A percentile compares a stretch with the other conserved stretches of the same genome.
These are phyloP conservation scores for Gasterosteus nipponicus DNA, from an alignment of 2,113 vertebrate species.

Conservation along the genomic window DNA sequence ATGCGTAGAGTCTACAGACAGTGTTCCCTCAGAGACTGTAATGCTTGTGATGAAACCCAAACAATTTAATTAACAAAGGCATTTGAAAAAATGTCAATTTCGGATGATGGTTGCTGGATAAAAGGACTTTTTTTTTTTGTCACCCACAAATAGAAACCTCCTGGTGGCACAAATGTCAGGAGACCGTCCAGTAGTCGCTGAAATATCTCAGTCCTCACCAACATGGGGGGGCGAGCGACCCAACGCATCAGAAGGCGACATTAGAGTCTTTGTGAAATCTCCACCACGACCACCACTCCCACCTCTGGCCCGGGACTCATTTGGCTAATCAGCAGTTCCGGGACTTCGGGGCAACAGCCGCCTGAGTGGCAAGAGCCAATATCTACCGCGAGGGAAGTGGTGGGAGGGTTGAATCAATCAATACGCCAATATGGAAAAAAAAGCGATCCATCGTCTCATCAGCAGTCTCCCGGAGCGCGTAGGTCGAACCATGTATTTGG, in stretches of 20 bases:
- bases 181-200: neutral
- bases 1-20: neutral
- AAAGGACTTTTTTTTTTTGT: neutral
- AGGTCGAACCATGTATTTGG: slow-evolving; percentile 76
- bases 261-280: slow-evolving; percentile 40
- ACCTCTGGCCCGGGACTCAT: slow-evolving; percentile 80
- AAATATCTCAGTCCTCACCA: neutral
- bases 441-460: slow-evolving; percentile 94
- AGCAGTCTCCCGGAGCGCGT: slow-evolving; percentile 81
- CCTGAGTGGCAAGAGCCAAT: slow-evolving; percentile 97
- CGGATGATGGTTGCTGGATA: neutral
- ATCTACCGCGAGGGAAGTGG: slow-evolving; percentile 75
- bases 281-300: slow-evolving; percentile 66
- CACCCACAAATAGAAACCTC: neutral
- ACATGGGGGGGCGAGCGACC: neutral
- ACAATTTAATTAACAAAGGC: neutral
- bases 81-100: neutral
- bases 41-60: neutral
- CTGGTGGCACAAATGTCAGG: neutral
- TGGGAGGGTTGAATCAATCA: slow-evolving; percentile 81
- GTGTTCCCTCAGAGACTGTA: neutral
- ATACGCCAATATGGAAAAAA: slow-evolving; percentile 85
- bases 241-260: neutral
- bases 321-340: slow-evolving; percentile 90
- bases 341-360: slow-evolving; percentile 75